Percentiles rank a stretch among this genome's conserved stretches.
These are phyloP conservation scores for Rhodinocichla rosea DNA, from an alignment of 2,113 vertebrate genomes.

Conservation along the genomic window DNA sequence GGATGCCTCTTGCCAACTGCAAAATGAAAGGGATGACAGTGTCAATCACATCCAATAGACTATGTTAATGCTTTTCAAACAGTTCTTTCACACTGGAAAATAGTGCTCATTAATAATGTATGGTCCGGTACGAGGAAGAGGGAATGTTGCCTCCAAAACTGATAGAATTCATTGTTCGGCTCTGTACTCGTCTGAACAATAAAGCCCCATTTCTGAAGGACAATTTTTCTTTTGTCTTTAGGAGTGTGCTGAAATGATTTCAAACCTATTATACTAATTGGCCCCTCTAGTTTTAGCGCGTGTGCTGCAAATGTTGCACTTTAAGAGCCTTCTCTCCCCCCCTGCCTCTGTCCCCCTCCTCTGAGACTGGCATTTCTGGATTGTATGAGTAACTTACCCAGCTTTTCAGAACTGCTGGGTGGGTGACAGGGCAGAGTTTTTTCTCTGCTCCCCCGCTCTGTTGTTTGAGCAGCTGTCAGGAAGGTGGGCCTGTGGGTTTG, in stretches of 20 bases:
- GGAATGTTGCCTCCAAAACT: slow-evolving; percentile 68
- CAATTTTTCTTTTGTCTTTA: slow-evolving; percentile 75
- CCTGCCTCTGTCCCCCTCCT: neutral
- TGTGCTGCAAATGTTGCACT: slow-evolving; percentile 21
- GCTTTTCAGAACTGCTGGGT: slow-evolving; percentile 53
- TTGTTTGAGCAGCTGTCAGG: slow-evolving; percentile 69
- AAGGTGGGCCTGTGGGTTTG: slow-evolving; percentile 62
- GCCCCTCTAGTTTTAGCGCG: slow-evolving; percentile 25
- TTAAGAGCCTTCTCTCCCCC: neutral
- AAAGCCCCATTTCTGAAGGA: slow-evolving; percentile 66
- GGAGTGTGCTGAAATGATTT: slow-evolving; percentile 62
- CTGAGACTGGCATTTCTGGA: slow-evolving; percentile 45
- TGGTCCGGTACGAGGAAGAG: slow-evolving; percentile 68
- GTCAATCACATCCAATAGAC: slow-evolving; percentile 83
- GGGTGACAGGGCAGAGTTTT: neutral
- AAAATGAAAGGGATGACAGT: slow-evolving; percentile 79
- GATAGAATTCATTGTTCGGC: slow-evolving; percentile 73
- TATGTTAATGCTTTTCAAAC: slow-evolving; percentile 85
- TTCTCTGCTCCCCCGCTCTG: slow-evolving; percentile 36
- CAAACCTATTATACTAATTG: slow-evolving; percentile 74
- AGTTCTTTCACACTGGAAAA: slow-evolving; percentile 79
- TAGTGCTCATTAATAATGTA: slow-evolving; percentile 85
- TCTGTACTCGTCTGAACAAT: slow-evolving; percentile 56
- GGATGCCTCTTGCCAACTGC: slow-evolving; percentile 76
- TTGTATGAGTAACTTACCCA: slow-evolving; percentile 43